phyloP scores from a whole-genome alignment of 2,888 invertebrate species.

The Melanostoma scalare region DNA sequence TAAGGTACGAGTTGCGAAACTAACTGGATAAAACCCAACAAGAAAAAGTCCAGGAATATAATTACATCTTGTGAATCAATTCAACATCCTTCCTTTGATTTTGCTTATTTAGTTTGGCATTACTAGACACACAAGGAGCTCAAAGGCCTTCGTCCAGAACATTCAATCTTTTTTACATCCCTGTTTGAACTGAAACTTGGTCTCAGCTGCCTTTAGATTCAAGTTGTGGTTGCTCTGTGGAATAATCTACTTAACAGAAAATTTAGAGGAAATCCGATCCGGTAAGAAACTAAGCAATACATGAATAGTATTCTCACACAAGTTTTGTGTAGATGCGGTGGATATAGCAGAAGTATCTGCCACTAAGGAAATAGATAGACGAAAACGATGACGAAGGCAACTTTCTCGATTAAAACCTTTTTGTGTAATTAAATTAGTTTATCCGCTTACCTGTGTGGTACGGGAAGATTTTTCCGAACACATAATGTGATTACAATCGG shows the following conservation, averaged over 20 bases:
- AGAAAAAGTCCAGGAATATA: too few species aligned
- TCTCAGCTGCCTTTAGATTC: conserved; percentile 8
- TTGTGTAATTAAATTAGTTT: conserved; percentile 53
- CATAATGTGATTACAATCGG: too few species aligned
- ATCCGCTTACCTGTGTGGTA: conserved; percentile 11
- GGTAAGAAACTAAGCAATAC: conserved; percentile 15
- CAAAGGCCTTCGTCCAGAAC: too few species aligned
- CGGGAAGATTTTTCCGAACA: too few species aligned
- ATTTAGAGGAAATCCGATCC: conserved; percentile 51
- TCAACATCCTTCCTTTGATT: too few species aligned
- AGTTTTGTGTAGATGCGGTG: neutral
- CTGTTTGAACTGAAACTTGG: conserved; percentile 7
- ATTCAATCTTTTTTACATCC: conserved; percentile 2
- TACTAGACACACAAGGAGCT: too few species aligned
- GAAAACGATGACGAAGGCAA: conserved; percentile 38
- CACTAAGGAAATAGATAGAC: neutral
- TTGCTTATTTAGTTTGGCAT: too few species aligned
- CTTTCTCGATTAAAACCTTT: conserved; percentile 56
- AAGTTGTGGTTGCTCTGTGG: conserved; percentile 21
- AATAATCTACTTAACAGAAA: conserved; percentile 42
- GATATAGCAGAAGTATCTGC: neutral
- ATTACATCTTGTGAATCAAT: too few species aligned
- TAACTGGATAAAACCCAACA: too few species aligned
- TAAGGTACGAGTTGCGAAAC: too few species aligned
- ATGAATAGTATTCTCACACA: conserved; percentile 41